Evolutionary conservation across 2,113 vertebrate species (phyloP).

Genomic region (Myotis lucifugus): DNA sequence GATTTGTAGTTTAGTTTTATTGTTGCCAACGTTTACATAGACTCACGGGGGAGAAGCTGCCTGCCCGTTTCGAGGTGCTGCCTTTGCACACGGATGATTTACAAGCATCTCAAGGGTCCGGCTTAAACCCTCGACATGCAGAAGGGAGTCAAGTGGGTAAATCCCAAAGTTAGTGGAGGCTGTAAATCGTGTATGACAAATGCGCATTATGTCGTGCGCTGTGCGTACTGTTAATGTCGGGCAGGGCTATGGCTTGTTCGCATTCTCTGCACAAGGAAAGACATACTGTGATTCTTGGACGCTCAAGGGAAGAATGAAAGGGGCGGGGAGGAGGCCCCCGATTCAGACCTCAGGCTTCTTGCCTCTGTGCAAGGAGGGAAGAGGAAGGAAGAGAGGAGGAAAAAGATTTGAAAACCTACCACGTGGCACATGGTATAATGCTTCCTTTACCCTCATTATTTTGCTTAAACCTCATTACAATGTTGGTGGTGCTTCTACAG

Average conservation of each 20-base stretch:
- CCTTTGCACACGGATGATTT: neutral
- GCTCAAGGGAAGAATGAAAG: neutral
- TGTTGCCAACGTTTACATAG: neutral
- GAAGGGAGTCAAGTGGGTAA: constrained; percentile 43
- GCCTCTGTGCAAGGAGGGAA: neutral
- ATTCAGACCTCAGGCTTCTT: neutral
- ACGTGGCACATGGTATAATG: neutral
- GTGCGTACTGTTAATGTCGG: constrained; percentile 59
- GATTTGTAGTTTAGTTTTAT: neutral
- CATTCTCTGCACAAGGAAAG: constrained; percentile 54
- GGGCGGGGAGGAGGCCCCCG: neutral
- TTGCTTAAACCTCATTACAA: neutral
- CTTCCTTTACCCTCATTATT: neutral
- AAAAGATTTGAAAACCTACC: neutral
- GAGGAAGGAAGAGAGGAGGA: neutral
- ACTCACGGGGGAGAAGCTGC: neutral
- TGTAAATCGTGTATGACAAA: constrained; percentile 34
- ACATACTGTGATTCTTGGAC: constrained; percentile 58
- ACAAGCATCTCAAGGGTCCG: neutral
- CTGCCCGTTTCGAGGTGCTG: neutral
- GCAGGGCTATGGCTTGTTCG: constrained; percentile 42
- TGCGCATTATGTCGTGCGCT: constrained; percentile 57
- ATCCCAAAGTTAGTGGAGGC: constrained; percentile 8
- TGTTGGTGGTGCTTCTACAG: neutral
- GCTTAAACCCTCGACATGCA: neutral